Percentiles rank a stretch among this genome's conserved stretches.
These are phyloP conservation scores for Corvus cornix DNA, from an alignment of 2,113 vertebrate genomes.

Conservation along the genomic window DNA sequence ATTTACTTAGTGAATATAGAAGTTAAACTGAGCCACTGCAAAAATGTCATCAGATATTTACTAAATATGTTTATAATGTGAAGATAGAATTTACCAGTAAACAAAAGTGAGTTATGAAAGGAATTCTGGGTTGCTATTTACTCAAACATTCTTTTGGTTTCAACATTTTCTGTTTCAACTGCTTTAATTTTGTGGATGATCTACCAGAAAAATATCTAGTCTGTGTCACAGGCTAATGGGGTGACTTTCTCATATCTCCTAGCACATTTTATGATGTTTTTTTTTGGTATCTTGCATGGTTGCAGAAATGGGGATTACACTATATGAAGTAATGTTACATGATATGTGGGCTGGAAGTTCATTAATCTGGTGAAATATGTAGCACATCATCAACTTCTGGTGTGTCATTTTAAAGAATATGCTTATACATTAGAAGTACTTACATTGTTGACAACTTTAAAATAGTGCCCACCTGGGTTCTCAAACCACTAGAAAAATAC, in stretches of 20 bases:
- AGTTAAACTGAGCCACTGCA: neutral
- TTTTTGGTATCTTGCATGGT: conserved; percentile 45
- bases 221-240: conserved; percentile 57
- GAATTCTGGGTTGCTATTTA: conserved; percentile 9
- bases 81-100: conserved; percentile 13
- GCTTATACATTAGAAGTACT: conserved; percentile 23
- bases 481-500: neutral
- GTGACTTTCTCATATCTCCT: conserved; percentile 40
- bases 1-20: neutral
- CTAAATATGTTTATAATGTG: neutral
- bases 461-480: neutral
- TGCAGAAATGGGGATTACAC: conserved; percentile 60
- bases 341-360: conserved; percentile 46
- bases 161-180: neutral
- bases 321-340: conserved; percentile 71
- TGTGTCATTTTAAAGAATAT: conserved; percentile 31
- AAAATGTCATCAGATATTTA: neutral
- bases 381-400: conserved; percentile 44
- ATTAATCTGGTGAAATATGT: conserved; percentile 58
- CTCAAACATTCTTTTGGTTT: neutral
- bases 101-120: conserved; percentile 5
- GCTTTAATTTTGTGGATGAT: conserved; percentile 33
- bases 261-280: conserved; percentile 53
- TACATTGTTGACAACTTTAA: neutral
- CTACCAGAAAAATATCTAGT: conserved; percentile 36